Percentiles rank a stretch among this genome's conserved stretches.
These are phyloP conservation scores for Antheraea yamamai DNA, from an alignment of 2,888 invertebrate genomes.

Conservation along the genomic window DNA sequence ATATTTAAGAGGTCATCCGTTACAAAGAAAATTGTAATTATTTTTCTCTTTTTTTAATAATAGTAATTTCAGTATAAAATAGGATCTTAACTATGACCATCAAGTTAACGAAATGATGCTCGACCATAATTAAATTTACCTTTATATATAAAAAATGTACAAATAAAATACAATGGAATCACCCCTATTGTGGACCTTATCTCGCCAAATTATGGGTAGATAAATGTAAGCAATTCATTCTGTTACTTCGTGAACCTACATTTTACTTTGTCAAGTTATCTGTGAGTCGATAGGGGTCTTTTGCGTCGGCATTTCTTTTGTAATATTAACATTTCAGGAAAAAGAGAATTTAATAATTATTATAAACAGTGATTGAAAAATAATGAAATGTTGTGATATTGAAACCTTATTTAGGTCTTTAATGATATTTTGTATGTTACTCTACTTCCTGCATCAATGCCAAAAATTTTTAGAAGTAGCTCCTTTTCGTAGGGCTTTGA, in stretches of 20 bases:
- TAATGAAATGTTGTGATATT: neutral
- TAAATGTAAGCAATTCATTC: constrained; percentile 25
- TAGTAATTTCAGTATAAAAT: no score
- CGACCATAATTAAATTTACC: neutral
- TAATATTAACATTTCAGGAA: neutral
- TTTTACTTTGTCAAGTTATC: constrained; percentile 21
- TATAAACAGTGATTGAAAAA: neutral
- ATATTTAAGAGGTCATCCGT: no score
- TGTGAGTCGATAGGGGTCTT: constrained; percentile 13
- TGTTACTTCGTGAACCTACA: constrained; percentile 22
- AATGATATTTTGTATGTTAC: no score
- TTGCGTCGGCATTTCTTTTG: constrained; percentile 11
- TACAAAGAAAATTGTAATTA: no score
- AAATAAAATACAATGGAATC: constrained; percentile 23
- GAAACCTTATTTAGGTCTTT: neutral
- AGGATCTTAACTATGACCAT: neutral
- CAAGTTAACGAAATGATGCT: neutral
- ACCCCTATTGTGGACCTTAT: constrained; percentile 26
- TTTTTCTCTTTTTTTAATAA: no score
- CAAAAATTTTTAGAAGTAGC: no score
- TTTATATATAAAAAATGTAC: constrained; percentile 12
- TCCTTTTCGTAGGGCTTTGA: no score
- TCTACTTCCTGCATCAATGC: no score
- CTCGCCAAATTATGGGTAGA: constrained; percentile 25
- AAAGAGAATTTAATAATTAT: neutral